phyloP scores from a whole-genome alignment of 2,888 invertebrate genomes.

The Acanthosepion lycidas region DNA sequence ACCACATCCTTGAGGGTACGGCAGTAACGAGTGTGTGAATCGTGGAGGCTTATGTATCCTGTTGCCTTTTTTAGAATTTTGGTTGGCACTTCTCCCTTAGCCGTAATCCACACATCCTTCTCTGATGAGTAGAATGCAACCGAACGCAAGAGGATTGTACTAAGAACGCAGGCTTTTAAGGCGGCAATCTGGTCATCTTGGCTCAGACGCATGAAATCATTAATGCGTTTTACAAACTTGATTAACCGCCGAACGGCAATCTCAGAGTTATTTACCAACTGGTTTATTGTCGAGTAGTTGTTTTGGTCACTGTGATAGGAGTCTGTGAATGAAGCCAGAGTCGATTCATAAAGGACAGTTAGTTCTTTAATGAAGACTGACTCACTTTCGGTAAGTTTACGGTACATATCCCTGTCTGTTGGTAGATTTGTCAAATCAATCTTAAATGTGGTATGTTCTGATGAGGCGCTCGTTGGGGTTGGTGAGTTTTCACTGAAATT shows the following conservation, averaged over 20 bases:
- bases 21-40: constrained; percentile 71
- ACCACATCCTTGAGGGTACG: constrained; percentile 69
- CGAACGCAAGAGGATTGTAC: constrained; percentile 87
- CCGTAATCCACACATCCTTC: constrained; percentile 88
- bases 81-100: constrained; percentile 83
- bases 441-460: not conserved
- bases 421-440: constrained; percentile 51
- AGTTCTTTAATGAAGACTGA: constrained; percentile 58
- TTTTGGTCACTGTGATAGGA: constrained; percentile 52
- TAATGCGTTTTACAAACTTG: constrained; percentile 79
- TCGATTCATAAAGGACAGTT: constrained; percentile 60
- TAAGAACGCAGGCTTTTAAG: constrained; percentile 82
- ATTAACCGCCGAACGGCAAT: constrained; percentile 88
- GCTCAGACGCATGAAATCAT: constrained; percentile 92
- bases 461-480: constrained; percentile 24
- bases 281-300: constrained; percentile 76
- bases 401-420: constrained; percentile 59
- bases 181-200: constrained; percentile 93
- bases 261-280: constrained; percentile 81
- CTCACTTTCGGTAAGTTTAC: constrained; percentile 58
- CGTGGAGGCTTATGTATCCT: constrained; percentile 71
- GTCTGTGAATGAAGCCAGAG: constrained; percentile 58
- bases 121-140: constrained; percentile 93
- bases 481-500: constrained; percentile 8
- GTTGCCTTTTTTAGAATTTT: constrained; percentile 93